Percentiles rank a stretch among this genome's conserved stretches.
These are phyloP conservation scores for Brachyalestes nurse DNA, from an alignment of 2,797 vertebrate species.

Conservation along the genomic window DNA sequence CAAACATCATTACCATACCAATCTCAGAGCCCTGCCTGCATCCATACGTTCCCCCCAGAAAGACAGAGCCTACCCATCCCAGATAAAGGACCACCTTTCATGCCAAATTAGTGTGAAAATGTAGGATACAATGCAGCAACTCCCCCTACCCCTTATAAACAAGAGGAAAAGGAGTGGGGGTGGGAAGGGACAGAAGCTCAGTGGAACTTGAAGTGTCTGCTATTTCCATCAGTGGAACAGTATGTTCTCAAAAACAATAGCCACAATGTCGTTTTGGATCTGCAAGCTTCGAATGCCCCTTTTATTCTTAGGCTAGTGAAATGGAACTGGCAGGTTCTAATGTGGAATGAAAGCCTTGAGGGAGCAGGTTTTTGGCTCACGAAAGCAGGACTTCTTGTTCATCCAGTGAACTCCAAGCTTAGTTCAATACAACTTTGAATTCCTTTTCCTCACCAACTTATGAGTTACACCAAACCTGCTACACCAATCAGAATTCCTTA, in stretches of 20 bases:
- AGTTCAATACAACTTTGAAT: too few relatives aligned
- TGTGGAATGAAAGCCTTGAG: neutral
- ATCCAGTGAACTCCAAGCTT: too few relatives aligned
- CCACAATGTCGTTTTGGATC: constrained; percentile 60
- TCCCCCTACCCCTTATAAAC: neutral
- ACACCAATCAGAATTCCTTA: too few relatives aligned
- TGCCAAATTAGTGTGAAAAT: constrained; percentile 16
- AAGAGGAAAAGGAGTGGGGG: constrained; percentile 19
- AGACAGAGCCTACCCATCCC: neutral
- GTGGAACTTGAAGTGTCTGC: constrained; percentile 31
- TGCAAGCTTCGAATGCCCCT: constrained; percentile 55
- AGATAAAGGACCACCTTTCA: neutral
- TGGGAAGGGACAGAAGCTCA: constrained; percentile 47
- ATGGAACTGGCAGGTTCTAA: constrained; percentile 12
- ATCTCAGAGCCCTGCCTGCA: neutral
- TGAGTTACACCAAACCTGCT: too few relatives aligned
- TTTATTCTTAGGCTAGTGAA: constrained; percentile 62
- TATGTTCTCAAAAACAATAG: constrained; percentile 74
- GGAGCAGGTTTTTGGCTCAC: too few relatives aligned
- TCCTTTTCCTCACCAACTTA: too few relatives aligned
- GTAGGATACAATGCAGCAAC: neutral
- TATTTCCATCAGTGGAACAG: constrained; percentile 66
- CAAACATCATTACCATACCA: constrained; percentile 1
- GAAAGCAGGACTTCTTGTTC: too few relatives aligned
- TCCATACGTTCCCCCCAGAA: neutral